Evolutionary conservation across 2,113 vertebrate genomes (phyloP).

Genomic region (Etia nguti): DNA sequence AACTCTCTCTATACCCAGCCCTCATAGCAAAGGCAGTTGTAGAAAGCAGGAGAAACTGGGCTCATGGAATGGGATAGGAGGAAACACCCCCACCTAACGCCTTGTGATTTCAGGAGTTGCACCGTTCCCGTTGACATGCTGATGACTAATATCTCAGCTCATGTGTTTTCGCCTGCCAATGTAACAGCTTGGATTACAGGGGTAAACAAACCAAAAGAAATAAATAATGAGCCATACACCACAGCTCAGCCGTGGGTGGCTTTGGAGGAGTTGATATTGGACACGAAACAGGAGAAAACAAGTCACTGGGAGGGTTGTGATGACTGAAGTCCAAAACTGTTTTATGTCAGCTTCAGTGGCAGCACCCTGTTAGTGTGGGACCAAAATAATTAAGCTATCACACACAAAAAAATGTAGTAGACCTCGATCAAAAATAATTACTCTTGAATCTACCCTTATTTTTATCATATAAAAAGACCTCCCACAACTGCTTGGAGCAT

Average conservation of each 20-base stretch:
- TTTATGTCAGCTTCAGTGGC: constrained; percentile 14
- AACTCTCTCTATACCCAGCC: neutral
- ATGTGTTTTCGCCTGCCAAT: constrained; percentile 46
- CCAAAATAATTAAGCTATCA: constrained; percentile 11
- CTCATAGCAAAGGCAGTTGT: neutral
- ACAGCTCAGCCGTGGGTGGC: constrained; percentile 53
- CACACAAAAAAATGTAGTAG: neutral
- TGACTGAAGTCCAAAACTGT: constrained; percentile 11
- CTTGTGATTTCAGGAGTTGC: neutral
- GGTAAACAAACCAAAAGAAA: constrained; percentile 49
- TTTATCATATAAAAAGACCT: neutral
- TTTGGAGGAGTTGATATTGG: constrained; percentile 31
- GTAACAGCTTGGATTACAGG: constrained; percentile 58
- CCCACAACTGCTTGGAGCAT: neutral
- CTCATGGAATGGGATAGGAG: neutral
- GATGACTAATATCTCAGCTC: constrained; percentile 29
- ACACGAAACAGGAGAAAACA: neutral
- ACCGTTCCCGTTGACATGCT: neutral
- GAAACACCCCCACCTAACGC: neutral
- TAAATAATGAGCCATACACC: constrained; percentile 43
- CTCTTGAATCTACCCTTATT: neutral
- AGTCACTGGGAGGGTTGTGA: constrained; percentile 12
- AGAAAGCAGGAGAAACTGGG: neutral
- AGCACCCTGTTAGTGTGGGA: constrained; percentile 30
- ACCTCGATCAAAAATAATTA: constrained; percentile 4